Evolutionary conservation across 2,888 invertebrate genomes (phyloP).

Genomic region (Odontocolon sp.): DNA sequence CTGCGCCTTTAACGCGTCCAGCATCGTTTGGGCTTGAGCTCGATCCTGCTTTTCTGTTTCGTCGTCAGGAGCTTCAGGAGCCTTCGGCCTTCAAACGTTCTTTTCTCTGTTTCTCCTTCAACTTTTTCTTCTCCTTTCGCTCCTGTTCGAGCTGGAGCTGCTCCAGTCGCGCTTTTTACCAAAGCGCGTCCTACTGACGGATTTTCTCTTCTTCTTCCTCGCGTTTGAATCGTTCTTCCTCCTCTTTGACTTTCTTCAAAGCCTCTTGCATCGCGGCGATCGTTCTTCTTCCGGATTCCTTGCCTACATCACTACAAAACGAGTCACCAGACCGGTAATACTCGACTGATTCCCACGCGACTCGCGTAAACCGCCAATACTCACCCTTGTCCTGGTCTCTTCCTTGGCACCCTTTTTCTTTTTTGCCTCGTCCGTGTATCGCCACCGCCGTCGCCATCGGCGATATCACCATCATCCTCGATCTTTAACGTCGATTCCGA

Average conservation of each 20-base stretch:
- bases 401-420: conserved; percentile 81
- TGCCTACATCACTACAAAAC: conserved; percentile 75
- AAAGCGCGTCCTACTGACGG: conserved; percentile 87
- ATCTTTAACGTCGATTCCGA: conserved; percentile 62
- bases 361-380: too few species aligned
- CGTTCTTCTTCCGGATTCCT: conserved; percentile 91
- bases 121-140: conserved; percentile 92
- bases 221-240: conserved; percentile 88
- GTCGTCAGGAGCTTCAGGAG: conserved; percentile 94
- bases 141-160: conserved; percentile 92
- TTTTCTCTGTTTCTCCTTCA: conserved; percentile 95
- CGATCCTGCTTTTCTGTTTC: conserved; percentile 96
- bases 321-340: too few species aligned
- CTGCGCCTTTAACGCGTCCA: conserved; percentile 94
- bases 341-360: too few species aligned
- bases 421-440: conserved; percentile 80
- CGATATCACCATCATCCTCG: conserved; percentile 61
- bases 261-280: conserved; percentile 96
- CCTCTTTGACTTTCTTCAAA: conserved; percentile 93
- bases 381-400: conserved; percentile 80
- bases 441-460: conserved; percentile 76
- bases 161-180: conserved; percentile 88
- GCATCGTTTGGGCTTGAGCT: conserved; percentile 92
- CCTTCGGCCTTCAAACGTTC: conserved; percentile 98
- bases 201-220: conserved; percentile 93